Percentiles rank a stretch among this genome's conserved stretches.
Conservation (phyloP, 2,888 invertebrate genomes). For the Endotricha flammealis region DNA sequence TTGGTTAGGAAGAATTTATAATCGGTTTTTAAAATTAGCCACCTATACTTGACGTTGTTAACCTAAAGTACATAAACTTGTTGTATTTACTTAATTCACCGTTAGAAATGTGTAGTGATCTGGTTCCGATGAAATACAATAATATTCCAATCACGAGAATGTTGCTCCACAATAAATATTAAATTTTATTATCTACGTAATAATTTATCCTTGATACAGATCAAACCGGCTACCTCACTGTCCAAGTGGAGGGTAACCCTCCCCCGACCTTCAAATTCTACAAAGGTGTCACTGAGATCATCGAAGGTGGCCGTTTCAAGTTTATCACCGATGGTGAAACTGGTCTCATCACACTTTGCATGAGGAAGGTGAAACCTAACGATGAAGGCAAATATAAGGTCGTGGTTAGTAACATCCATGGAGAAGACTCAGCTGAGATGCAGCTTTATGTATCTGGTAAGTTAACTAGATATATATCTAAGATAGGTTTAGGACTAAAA, state of each 20-base stretch:
- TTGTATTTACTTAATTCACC: too few relatives aligned
- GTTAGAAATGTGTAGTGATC: too few relatives aligned
- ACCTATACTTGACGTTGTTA: too few relatives aligned
- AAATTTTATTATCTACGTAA: too few relatives aligned
- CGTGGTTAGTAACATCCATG: constrained; percentile 94
- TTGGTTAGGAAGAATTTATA: too few relatives aligned
- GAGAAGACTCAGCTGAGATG: constrained; percentile 97
- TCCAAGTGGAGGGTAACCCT: constrained; percentile 96
- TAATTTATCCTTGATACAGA: constrained; percentile 74
- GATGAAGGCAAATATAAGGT: constrained; percentile 98
- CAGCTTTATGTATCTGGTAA: constrained; percentile 96
- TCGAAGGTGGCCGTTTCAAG: constrained; percentile 97
- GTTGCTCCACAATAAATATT: too few relatives aligned
- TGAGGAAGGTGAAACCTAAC: constrained; percentile 96
- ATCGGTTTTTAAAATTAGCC: too few relatives aligned
- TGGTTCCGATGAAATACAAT: too few relatives aligned
- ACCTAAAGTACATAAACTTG: too few relatives aligned
- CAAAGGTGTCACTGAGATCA: constrained; percentile 94
- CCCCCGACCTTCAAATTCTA: constrained; percentile 97
- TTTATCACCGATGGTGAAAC: constrained; percentile 96
- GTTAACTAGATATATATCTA: too few relatives aligned
- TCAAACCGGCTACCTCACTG: constrained; percentile 94
- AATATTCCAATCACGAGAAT: too few relatives aligned
- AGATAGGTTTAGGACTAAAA: too few relatives aligned
- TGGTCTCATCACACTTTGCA: constrained; percentile 94